Percentiles rank a stretch among this genome's conserved stretches.
These are phyloP conservation scores for Bathynomus jamesi DNA, from an alignment of 1,140 invertebrate genomes.

Conservation along the genomic window DNA sequence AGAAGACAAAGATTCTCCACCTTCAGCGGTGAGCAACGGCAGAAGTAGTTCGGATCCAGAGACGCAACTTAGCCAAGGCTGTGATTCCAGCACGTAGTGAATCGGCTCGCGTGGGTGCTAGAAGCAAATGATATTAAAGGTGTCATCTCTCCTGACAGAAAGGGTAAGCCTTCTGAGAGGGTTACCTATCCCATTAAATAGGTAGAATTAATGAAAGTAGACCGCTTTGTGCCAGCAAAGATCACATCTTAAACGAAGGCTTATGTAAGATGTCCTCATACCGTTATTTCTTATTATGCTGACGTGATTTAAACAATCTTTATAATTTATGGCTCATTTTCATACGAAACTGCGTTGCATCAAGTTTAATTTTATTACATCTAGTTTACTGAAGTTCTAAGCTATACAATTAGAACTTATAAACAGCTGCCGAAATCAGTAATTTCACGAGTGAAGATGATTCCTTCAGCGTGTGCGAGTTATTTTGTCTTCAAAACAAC, in stretches of 20 bases:
- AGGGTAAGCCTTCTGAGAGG: background rate
- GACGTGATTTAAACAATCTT: too few relatives aligned
- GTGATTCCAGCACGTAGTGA: background rate
- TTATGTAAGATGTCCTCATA: too few relatives aligned
- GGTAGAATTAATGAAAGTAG: background rate
- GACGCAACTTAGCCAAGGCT: constrained; percentile 6
- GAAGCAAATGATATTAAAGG: too few relatives aligned
- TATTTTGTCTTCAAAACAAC: background rate
- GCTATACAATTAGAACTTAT: too few relatives aligned
- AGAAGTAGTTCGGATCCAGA: constrained; percentile 13
- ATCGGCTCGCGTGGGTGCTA: background rate
- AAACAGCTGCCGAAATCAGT: too few relatives aligned
- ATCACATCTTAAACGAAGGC: background rate
- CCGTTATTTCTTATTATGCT: too few relatives aligned
- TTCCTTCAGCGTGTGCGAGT: background rate
- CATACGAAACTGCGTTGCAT: too few relatives aligned
- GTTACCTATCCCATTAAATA: background rate
- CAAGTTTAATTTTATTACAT: too few relatives aligned
- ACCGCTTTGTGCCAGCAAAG: background rate
- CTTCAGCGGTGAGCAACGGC: background rate
- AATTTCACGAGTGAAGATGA: background rate
- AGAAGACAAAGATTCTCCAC: background rate
- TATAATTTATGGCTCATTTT: too few relatives aligned
- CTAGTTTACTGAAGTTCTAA: too few relatives aligned
- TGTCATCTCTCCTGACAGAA: background rate